Evolutionary conservation across 1,140 invertebrate species (phyloP), one percentile per base, ranked within the genome.

Genomic region (Tetramorium alpestre): DNA sequence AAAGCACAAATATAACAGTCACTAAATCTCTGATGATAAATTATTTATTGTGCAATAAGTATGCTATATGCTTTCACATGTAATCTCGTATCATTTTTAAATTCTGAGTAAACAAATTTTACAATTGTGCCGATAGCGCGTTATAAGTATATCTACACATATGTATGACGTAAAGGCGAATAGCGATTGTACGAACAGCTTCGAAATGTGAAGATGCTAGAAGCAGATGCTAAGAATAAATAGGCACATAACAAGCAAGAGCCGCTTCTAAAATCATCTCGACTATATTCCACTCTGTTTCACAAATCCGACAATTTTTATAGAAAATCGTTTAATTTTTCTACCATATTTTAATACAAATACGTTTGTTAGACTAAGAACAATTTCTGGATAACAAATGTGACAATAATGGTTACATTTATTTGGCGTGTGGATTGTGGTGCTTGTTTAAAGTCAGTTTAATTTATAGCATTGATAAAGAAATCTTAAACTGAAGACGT

Each of bases 181-280:
- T 41, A 56, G n/a, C 72, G 28, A 58, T 41, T 49, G 10, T 58
- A 75, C 33, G 38, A 38, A 25, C 58, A 41, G 41, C n/a, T 22
- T 58, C 11, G n/a, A 25, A 75, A 13, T 28, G n/a, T 75, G n/a
- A 75, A 51, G 51, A 70, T 70, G 28, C 67, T 49, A 70, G 67
- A 75, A 75, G 58, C 72, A 56, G 72, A 75, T 58, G 54, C 38
- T 75, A 75, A 75, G 72, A 75, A 75, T 75, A 75, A 75, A 58
- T 58, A 58, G 58, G 6, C 51, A 1, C 38, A 58, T 25, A 54
- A 75, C 54, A 75, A 38, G 47, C 4, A 49, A 49, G 13, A 58
- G 11, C 38, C 54, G 72, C 11, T 44, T 75, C 72, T 58, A 75
- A 75, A 75, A 75, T 58, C 72, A 75, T 41, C 54, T 28, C 54